Evolutionary conservation across 2,888 invertebrate genomes (phyloP).

Genomic region (Coelopa pilipes): DNA sequence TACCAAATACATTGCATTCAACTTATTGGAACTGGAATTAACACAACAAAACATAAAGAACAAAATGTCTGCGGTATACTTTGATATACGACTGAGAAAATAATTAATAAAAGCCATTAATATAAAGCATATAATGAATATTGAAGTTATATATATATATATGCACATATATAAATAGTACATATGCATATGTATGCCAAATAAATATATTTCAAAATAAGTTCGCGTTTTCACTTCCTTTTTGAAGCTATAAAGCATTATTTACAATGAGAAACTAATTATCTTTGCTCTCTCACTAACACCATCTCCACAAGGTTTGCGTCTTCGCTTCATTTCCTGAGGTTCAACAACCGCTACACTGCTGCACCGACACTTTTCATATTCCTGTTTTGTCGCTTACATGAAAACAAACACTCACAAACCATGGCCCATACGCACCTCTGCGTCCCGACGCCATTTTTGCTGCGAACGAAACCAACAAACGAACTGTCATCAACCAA

Average conservation of each 20-base stretch:
- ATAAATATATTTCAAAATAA: conserved; percentile 38
- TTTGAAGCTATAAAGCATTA: too few species aligned
- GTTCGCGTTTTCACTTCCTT: conserved; percentile 18
- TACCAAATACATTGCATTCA: neutral
- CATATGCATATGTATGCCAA: conserved; percentile 38
- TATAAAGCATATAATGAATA: neutral
- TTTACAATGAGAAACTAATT: too few species aligned
- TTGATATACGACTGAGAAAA: conserved; percentile 46
- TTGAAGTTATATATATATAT: conserved; percentile 46
- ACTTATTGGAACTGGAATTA: conserved; percentile 9
- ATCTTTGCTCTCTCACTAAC: neutral
- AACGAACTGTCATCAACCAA: neutral
- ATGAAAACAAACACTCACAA: neutral
- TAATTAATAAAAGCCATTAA: conserved; percentile 23
- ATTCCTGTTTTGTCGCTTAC: neutral
- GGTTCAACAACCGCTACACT: neutral
- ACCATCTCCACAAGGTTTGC: neutral
- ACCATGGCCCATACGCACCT: neutral
- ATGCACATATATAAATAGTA: conserved; percentile 49
- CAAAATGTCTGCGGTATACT: conserved; percentile 13
- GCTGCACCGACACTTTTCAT: neutral
- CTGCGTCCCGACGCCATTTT: too few species aligned
- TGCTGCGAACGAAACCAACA: too few species aligned
- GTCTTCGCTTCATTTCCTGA: neutral
- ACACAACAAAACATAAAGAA: neutral